These are phyloP conservation scores for Pelodytes ibericus DNA, from an alignment of 2,797 vertebrate species.

Conservation along the genomic window DNA sequence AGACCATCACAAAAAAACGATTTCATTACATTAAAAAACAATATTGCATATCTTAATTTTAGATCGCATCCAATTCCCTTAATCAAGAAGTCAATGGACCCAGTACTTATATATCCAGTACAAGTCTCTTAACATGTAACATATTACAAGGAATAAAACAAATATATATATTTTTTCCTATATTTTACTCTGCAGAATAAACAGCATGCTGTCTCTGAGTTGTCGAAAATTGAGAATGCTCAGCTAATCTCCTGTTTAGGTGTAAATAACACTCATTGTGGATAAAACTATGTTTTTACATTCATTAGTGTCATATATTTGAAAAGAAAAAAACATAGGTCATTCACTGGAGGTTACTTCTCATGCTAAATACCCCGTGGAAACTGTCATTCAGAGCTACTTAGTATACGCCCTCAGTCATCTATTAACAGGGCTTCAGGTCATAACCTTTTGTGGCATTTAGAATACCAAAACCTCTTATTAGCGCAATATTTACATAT, in stretches of 20 bases:
- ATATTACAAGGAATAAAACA: background rate
- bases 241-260: slow-evolving; percentile 71
- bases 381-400: slow-evolving; percentile 84
- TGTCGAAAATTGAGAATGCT: slow-evolving; percentile 48
- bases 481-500: slow-evolving; percentile 94
- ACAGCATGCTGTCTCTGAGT: slow-evolving; percentile 23
- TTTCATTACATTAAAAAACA: background rate
- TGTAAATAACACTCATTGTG: slow-evolving; percentile 86
- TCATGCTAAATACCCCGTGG: slow-evolving; percentile 88
- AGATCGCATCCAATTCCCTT: no score
- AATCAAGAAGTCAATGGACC: no score
- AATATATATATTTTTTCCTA: background rate
- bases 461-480: slow-evolving; percentile 91
- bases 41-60: background rate
- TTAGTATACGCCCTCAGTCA: slow-evolving; percentile 72
- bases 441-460: slow-evolving; percentile 91
- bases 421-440: slow-evolving; percentile 86
- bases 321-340: slow-evolving; percentile 88
- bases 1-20: background rate
- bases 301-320: slow-evolving; percentile 89
- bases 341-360: slow-evolving; percentile 89
- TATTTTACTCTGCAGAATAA: slow-evolving; percentile 1
- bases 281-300: slow-evolving; percentile 80
- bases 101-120: no score
- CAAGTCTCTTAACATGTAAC: no score